These are phyloP conservation scores for Nothoprocta pentlandii DNA, from an alignment of 2,113 vertebrate species.

Conservation along the genomic window DNA sequence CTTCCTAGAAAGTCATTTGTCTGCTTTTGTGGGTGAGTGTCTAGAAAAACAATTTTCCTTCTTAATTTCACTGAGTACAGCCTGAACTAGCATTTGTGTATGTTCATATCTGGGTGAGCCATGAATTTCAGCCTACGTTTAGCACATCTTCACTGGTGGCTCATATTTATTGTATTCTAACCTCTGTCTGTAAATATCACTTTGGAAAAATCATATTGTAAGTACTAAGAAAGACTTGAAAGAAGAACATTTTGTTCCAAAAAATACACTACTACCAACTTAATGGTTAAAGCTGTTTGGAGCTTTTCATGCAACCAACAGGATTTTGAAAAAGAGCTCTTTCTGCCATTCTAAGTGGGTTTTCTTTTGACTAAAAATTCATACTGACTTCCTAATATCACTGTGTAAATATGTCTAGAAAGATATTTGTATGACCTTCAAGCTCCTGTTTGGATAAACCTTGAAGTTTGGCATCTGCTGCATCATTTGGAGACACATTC, in stretches of 20 bases:
- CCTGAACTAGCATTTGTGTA: background rate
- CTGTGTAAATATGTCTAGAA: background rate
- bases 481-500: background rate
- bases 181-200: background rate
- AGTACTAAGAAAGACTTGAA: background rate
- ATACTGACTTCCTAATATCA: background rate
- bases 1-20: slow-evolving; percentile 18
- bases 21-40: background rate
- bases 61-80: background rate
- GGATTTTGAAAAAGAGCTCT: background rate
- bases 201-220: background rate
- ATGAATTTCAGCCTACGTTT: background rate
- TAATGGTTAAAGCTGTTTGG: background rate
- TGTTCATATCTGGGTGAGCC: background rate
- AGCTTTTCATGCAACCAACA: background rate
- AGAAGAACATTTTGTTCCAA: rapidly evolving
- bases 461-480: background rate
- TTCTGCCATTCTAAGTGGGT: background rate
- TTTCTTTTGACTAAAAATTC: background rate
- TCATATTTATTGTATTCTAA: background rate
- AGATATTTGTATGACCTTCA: background rate
- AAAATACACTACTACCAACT: background rate
- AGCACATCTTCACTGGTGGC: background rate
- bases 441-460: background rate
- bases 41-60: background rate